Evolutionary conservation across 2,888 invertebrate species (phyloP), one percentile per base, ranked within the genome.

Genomic region (Tipula vernalis): DNA sequence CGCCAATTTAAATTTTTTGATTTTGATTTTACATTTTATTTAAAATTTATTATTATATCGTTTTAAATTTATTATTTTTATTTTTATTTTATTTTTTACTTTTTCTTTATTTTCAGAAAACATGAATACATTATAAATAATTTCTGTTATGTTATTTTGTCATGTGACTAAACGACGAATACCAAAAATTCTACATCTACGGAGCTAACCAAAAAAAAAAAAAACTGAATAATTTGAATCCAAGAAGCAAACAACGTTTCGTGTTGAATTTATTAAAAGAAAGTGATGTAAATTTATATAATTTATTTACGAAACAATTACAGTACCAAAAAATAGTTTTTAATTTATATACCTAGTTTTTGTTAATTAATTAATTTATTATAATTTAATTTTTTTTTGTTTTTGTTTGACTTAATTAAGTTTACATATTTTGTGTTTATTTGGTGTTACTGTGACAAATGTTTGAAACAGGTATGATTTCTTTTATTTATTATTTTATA

Each of bases 391-490:
- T 39, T 44, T 86, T 42, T 18, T 10, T 44, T 51, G 10, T 15
- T 51, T 44, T 41, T 39, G 5, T 44, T 85, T 28, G 28, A 28
- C 28, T n/a, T 86, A 36, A 44, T 86, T 42, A 47, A 47, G n/a
- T 36, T 86, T 41, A 6, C 39, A 6, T 71, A 36, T 86, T 86
- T 86, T 86, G 28, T 86, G 28, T 86, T 86, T 86, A 42, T 51
- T 86, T 44, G 44, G 44, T 18, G 86, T 44, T 51, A 86, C 47
- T 86, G 47, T 47, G 36, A 86, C 86, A 86, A 86, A 86, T 86
- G 86, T 86, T 86, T 39, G 86, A 86, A n/a, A 36, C 86, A 86
- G 86, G 86, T 86, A 42, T 57, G 86, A 57, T 86, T 36, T 36
- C n/a, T 57, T 86, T 86, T 51, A 36, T 51, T 86, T 86, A 39